These are phyloP conservation scores for Pachymerium ferrugineum DNA, from an alignment of 2,888 invertebrate genomes.

Conservation along the genomic window DNA sequence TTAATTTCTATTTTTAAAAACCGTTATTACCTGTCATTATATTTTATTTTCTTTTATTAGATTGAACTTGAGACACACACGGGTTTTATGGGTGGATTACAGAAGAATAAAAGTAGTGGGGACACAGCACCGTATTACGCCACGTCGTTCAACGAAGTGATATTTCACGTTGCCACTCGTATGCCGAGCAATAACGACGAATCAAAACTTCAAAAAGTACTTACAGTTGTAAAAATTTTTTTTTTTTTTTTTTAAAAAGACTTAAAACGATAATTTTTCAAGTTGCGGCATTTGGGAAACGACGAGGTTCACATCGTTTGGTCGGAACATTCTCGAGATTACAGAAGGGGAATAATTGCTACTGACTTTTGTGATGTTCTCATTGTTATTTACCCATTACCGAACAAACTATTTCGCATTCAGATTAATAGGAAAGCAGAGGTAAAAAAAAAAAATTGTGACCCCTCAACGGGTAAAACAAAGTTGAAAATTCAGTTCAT, in stretches of 20 bases:
- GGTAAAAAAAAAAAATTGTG: slow-evolving; percentile 51
- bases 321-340: slow-evolving; percentile 95
- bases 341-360: slow-evolving; percentile 91
- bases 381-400: slow-evolving; percentile 88
- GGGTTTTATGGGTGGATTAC: slow-evolving; percentile 54
- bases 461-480: neutral
- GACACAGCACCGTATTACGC: slow-evolving; percentile 92
- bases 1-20: neutral
- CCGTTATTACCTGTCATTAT: neutral
- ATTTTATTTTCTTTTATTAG: slow-evolving; percentile 43
- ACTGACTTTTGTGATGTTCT: slow-evolving; percentile 99
- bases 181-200: slow-evolving; percentile 89
- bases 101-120: slow-evolving; percentile 59
- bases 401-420: slow-evolving; percentile 74
- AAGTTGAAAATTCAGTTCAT: slow-evolving; percentile 36
- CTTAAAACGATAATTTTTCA: slow-evolving; percentile 30
- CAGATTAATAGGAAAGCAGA: slow-evolving; percentile 82
- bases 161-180: slow-evolving; percentile 96
- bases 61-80: slow-evolving; percentile 90
- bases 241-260: neutral
- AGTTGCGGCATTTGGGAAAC: slow-evolving; percentile 92
- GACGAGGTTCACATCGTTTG: slow-evolving; percentile 99
- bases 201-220: slow-evolving; percentile 75
- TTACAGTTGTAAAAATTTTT: slow-evolving; percentile 2
- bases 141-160: slow-evolving; percentile 84